These are phyloP conservation scores for Sphaerophoria rueppellii DNA, from an alignment of 2,888 invertebrate species.

Conservation along the genomic window DNA sequence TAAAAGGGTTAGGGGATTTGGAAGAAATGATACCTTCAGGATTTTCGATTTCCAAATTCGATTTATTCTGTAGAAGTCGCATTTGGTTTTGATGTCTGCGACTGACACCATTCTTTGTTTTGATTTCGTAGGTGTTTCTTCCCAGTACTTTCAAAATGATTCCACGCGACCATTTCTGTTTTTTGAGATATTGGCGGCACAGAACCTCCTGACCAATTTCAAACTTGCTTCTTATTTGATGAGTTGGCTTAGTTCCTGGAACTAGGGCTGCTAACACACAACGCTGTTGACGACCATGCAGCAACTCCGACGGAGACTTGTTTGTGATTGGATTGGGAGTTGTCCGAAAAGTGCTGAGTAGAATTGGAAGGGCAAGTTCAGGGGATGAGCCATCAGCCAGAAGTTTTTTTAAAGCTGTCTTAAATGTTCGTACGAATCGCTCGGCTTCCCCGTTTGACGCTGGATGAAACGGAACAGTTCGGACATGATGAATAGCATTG, in stretches of 20 bases:
- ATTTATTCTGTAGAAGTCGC: no score
- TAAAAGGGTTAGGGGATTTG: no score
- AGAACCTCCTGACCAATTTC: neutral
- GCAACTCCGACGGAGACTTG: constrained; percentile 9
- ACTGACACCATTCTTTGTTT: no score
- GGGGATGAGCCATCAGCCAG: neutral
- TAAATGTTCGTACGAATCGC: constrained; percentile 6
- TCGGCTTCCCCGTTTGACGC: constrained; percentile 11
- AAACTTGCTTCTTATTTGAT: constrained; percentile 7
- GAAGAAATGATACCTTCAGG: no score
- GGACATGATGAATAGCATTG: neutral
- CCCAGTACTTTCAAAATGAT: no score
- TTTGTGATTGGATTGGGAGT: no score
- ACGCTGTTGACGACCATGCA: constrained; percentile 5
- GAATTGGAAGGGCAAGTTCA: neutral
- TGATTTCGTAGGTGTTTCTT: no score
- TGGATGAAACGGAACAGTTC: neutral
- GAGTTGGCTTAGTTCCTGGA: neutral
- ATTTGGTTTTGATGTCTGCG: no score
- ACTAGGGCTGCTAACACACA: constrained; percentile 1
- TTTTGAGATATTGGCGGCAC: no score
- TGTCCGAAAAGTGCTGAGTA: neutral
- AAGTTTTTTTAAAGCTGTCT: neutral
- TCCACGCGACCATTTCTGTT: no score
- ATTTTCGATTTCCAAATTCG: no score